Conservation (phyloP, 2,797 vertebrate genomes). For the Emydoidea blandingii region DNA sequence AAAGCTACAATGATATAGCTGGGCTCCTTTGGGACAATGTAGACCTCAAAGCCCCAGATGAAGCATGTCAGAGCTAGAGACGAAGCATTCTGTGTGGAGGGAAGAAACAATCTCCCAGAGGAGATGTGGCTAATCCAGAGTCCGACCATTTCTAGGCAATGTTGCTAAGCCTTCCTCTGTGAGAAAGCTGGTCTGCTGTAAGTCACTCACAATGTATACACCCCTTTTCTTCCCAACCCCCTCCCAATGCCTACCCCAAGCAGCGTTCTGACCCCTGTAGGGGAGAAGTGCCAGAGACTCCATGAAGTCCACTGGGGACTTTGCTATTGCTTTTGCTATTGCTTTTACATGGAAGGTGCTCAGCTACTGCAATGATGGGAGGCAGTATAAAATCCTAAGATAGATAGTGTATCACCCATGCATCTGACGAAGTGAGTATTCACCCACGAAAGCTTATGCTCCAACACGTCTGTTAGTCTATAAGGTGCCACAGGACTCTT, state of each 20-base stretch:
- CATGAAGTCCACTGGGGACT: background rate
- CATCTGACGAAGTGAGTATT: no score
- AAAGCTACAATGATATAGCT: background rate
- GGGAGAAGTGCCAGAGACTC: accelerated
- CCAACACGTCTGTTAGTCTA: no score
- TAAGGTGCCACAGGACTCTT: no score
- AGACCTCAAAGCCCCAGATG: background rate
- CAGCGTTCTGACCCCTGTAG: background rate
- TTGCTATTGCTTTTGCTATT: slow-evolving; percentile 24
- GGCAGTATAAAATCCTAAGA: slow-evolving; percentile 5
- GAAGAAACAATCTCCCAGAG: background rate
- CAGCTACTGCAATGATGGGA: background rate
- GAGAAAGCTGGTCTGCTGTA: background rate
- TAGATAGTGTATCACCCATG: no score
- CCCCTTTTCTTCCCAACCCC: background rate
- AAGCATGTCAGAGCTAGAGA: background rate
- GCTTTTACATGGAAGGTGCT: background rate
- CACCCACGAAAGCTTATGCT: no score
- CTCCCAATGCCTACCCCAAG: background rate
- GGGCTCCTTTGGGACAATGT: background rate
- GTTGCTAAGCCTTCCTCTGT: background rate
- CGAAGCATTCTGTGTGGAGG: background rate
- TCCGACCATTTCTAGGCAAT: background rate
- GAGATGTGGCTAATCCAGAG: background rate
- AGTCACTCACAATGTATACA: background rate